phyloP scores from a whole-genome alignment of 1,140 invertebrate genomes.

The Glossosoma conforme region DNA sequence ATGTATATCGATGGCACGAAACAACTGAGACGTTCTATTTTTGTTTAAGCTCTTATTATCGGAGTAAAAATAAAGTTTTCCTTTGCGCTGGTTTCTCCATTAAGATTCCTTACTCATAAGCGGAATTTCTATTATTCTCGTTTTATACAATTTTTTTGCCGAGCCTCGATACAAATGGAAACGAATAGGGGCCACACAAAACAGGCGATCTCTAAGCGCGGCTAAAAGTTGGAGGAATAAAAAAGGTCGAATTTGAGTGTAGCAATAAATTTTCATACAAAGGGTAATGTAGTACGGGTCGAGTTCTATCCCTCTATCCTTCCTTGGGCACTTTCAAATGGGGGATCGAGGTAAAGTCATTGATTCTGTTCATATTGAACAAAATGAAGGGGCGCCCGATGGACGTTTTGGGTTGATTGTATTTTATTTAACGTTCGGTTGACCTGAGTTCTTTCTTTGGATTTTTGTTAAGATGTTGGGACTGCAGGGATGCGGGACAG shows the following conservation, averaged over 20 bases:
- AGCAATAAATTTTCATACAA: slow-evolving; percentile 26
- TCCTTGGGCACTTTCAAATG: background rate
- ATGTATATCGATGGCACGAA: no score
- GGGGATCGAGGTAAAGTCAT: slow-evolving; percentile 3
- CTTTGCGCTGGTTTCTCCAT: no score
- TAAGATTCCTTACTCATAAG: no score
- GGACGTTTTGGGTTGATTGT: slow-evolving; percentile 11
- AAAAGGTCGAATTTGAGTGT: slow-evolving; percentile 20
- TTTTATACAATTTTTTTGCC: no score
- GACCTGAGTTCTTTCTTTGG: slow-evolving; percentile 1
- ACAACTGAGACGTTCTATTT: no score
- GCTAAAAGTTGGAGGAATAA: background rate
- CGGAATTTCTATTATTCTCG: no score
- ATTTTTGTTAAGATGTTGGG: no score
- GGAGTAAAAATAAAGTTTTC: no score
- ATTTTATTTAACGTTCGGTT: slow-evolving; percentile 13
- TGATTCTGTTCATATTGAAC: slow-evolving; percentile 19
- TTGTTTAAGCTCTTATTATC: no score
- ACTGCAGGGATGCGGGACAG: no score
- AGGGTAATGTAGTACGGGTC: slow-evolving; percentile 6
- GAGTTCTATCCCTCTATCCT: background rate
- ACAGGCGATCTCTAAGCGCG: background rate
- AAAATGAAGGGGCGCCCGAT: slow-evolving; percentile 11
- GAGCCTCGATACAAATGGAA: slow-evolving; percentile 8
- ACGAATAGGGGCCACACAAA: slow-evolving; percentile 8